Evolutionary conservation across 2,113 vertebrate species (phyloP), one percentile per base, ranked within the genome.

Genomic region (Megaceryle maxima): DNA sequence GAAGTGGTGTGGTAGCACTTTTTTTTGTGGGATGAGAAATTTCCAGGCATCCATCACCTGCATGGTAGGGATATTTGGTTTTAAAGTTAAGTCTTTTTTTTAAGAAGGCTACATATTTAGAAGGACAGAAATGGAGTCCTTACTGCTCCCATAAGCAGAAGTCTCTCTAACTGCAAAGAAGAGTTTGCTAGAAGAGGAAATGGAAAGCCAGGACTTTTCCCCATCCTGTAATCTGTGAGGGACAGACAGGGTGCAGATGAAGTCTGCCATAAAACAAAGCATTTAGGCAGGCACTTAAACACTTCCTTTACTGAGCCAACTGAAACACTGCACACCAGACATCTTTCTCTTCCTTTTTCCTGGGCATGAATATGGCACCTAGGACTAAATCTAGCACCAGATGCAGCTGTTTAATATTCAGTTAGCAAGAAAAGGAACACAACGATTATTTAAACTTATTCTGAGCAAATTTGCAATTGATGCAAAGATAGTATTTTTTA

Each of bases 221-320:
- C 51, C 35, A 1, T 56, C 28, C 64, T 46, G 39, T 94, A 83
- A 94, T 92, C 81, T 84, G 70, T 50, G 70, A 64, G 80, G 78
- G 83, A 84, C 92, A 93, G 73, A 31, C 92, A 53, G 83, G 39
- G 66, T 43, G 77, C 83, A 78, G 68, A 64, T 35, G 80, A 83
- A 81, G 33, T 15, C 86, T 88, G 70, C 69, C 28, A 39, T 64
- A 72, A 81, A 93, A 80, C 48, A 70, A 90, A 90, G 44, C 85
- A 41, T 64, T 80, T 29, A 59, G 77, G 56, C 48, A 50, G 10
- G 60, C 60, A 35, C 73, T 92, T 35, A 57, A 68, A 75, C 76
- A 84, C 69, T 90, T 95, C 92, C 93, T 95, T 63, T 79, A 73
- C 88, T 69, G 77, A 91, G 55, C 81, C 81, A 84, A 73, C 80